Evolutionary conservation across 2,888 invertebrate genomes (phyloP).

Genomic region (Zelleria hepariella): DNA sequence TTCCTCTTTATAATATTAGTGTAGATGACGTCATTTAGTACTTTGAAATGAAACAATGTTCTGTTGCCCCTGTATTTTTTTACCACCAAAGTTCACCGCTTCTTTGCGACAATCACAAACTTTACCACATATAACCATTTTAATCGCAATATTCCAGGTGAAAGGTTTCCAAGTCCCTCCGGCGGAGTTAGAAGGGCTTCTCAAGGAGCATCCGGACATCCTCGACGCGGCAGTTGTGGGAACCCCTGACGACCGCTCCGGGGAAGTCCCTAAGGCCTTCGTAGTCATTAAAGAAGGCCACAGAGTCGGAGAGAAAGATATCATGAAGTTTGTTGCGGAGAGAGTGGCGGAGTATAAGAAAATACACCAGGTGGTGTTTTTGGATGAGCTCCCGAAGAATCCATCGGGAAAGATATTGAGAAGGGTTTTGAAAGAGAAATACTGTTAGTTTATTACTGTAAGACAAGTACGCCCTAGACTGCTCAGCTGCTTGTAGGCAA

Average conservation of each 20-base stretch:
- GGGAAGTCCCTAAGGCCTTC: conserved; percentile 83
- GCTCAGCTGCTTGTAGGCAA: too few relatives aligned
- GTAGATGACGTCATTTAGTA: neutral
- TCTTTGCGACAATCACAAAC: too few relatives aligned
- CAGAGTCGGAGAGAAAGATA: conserved; percentile 60
- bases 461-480: too few relatives aligned
- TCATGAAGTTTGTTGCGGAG: conserved; percentile 72
- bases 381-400: conserved; percentile 79
- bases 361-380: conserved; percentile 75
- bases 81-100: too few relatives aligned
- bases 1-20: too few relatives aligned
- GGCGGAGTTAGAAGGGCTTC: conserved; percentile 83
- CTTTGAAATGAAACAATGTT: too few relatives aligned
- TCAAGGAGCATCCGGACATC: conserved; percentile 79
- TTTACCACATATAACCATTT: too few relatives aligned
- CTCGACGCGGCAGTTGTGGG: conserved; percentile 87
- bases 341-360: conserved; percentile 83
- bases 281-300: conserved; percentile 69
- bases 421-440: conserved; percentile 60
- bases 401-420: conserved; percentile 82
- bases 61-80: too few relatives aligned
- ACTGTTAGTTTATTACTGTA: conserved; percentile 21
- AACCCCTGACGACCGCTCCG: conserved; percentile 74
- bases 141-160: conserved; percentile 66
- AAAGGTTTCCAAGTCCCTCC: conserved; percentile 85